phyloP scores from a whole-genome alignment of 2,888 invertebrate species.

The Yponomeuta cagnagella region DNA sequence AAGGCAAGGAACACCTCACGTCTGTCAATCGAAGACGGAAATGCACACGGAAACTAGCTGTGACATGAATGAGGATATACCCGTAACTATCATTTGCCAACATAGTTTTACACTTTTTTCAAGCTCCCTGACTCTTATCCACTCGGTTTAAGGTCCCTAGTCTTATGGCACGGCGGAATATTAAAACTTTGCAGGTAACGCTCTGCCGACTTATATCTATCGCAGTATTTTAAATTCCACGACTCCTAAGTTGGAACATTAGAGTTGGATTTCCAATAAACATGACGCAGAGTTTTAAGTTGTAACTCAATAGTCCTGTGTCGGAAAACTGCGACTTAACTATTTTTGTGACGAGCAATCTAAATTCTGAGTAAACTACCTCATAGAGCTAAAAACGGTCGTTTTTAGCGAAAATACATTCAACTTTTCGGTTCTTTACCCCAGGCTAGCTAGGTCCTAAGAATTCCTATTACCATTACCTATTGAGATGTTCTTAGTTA shows the following conservation, averaged over 20 bases:
- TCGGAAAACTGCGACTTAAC: neutral
- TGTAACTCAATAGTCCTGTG: neutral
- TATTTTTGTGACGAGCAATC: neutral
- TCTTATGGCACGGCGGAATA: neutral
- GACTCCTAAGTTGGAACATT: neutral
- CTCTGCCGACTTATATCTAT: neutral
- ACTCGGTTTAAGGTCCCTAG: neutral
- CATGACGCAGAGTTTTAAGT: neutral
- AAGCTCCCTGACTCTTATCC: neutral
- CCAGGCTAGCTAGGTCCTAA: too few relatives aligned
- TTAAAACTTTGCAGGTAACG: neutral
- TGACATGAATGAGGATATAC: conserved; percentile 8
- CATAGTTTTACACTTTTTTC: neutral
- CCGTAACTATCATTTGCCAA: neutral
- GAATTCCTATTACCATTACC: too few relatives aligned
- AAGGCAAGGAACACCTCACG: conserved; percentile 1
- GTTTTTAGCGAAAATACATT: neutral
- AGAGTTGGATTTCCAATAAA: neutral
- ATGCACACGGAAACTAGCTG: conserved; percentile 7
- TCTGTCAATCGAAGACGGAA: conserved; percentile 4
- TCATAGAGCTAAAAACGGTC: neutral
- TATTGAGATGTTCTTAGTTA: too few relatives aligned
- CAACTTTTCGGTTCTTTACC: neutral
- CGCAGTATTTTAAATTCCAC: neutral
- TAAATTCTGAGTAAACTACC: neutral